Evolutionary conservation across 2,113 vertebrate species (phyloP).

Genomic region (Vombatus ursinus): DNA sequence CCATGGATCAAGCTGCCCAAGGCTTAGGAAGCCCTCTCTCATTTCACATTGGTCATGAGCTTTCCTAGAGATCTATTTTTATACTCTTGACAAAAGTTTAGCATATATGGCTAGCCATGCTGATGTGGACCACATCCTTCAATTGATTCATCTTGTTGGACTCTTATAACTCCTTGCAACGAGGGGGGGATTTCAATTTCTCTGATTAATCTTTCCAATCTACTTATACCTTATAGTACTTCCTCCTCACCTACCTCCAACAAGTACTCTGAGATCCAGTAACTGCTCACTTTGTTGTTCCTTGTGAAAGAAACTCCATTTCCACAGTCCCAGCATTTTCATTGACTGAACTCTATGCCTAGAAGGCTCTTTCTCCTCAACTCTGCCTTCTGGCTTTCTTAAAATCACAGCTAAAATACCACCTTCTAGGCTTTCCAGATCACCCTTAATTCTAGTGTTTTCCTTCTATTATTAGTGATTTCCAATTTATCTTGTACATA

Average conservation of each 20-base stretch:
- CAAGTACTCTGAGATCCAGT: background rate
- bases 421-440: background rate
- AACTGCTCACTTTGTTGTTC: background rate
- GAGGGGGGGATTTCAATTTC: background rate
- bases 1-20: background rate
- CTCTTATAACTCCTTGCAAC: background rate
- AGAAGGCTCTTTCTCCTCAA: background rate
- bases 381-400: background rate
- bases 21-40: background rate
- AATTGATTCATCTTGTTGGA: background rate
- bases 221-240: background rate
- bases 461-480: background rate
- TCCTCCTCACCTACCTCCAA: background rate
- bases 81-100: constrained; percentile 26
- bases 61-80: constrained; percentile 13
- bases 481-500: background rate
- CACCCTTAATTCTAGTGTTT: background rate
- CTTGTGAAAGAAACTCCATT: background rate
- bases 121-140: background rate
- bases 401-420: background rate
- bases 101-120: background rate
- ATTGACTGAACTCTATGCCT: background rate
- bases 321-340: background rate
- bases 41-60: background rate
- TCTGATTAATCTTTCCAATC: background rate